Conservation (phyloP, 92 coral and sea anemone genomes). For the Galaxea fascicularis region DNA sequence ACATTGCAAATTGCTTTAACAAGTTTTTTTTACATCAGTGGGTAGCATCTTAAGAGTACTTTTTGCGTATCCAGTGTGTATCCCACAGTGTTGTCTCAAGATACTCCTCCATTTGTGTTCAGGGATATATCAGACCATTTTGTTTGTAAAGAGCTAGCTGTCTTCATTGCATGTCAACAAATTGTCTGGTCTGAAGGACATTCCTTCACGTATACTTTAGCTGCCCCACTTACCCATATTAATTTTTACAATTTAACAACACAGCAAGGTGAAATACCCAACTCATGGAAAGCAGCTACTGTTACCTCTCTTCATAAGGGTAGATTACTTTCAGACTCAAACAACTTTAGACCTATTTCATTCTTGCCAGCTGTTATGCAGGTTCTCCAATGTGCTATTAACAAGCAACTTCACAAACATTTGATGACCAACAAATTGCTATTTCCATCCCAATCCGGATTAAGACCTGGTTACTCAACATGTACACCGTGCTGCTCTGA, state of each 20-base stretch:
- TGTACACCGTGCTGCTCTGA: too few relatives aligned
- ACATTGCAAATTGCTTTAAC: too few relatives aligned
- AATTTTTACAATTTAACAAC: conserved; percentile 29
- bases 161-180: conserved; percentile 43
- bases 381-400: conserved; percentile 37
- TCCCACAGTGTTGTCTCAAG: too few relatives aligned
- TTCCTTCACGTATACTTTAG: conserved; percentile 51
- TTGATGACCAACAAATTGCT: conserved; percentile 17
- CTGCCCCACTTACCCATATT: conserved; percentile 38
- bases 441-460: conserved; percentile 26
- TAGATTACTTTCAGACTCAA: conserved; percentile 27
- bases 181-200: conserved; percentile 44
- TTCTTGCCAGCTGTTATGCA: conserved; percentile 38
- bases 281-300: conserved; percentile 43
- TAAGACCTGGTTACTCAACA: neutral
- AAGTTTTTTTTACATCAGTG: too few relatives aligned
- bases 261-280: conserved; percentile 34
- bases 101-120: too few relatives aligned
- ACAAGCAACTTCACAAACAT: conserved; percentile 47
- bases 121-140: conserved; percentile 39
- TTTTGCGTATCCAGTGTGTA: too few relatives aligned
- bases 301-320: conserved; percentile 40
- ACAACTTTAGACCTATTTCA: conserved; percentile 41
- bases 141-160: conserved; percentile 55
- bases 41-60: too few relatives aligned